phyloP scores from a whole-genome alignment of 2,888 invertebrate genomes.

The Microdon myrmicae region DNA sequence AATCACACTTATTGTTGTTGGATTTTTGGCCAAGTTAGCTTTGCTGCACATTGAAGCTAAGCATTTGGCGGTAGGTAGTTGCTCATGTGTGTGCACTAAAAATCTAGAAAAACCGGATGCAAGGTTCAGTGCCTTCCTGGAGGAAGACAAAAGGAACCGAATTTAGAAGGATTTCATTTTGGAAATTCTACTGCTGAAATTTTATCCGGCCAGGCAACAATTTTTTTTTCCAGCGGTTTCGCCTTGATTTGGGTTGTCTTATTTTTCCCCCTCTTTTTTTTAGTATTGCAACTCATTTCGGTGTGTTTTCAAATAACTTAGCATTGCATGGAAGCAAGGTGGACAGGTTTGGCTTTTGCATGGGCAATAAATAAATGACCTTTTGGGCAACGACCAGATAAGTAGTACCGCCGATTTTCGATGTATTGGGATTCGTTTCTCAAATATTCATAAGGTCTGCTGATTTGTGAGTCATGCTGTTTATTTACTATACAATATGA shows the following conservation, averaged over 20 bases:
- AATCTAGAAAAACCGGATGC: conserved; percentile 53
- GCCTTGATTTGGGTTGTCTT: conserved; percentile 9
- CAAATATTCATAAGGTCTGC: too few relatives aligned
- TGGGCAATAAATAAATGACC: conserved; percentile 42
- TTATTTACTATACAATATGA: too few relatives aligned
- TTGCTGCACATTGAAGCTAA: too few relatives aligned
- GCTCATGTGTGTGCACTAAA: conserved; percentile 21
- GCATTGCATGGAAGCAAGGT: conserved; percentile 14
- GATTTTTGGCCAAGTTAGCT: too few relatives aligned
- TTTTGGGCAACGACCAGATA: conserved; percentile 11
- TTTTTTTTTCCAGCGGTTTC: conserved; percentile 16
- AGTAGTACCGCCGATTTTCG: conserved; percentile 13
- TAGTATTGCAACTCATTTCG: too few relatives aligned
- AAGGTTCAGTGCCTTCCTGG: conserved; percentile 50
- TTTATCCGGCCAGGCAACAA: conserved; percentile 42
- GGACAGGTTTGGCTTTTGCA: conserved; percentile 3
- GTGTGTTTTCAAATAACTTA: too few relatives aligned
- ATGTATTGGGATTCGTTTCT: too few relatives aligned
- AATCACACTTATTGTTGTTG: too few relatives aligned
- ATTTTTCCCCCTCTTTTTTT: too few relatives aligned
- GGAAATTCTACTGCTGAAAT: conserved; percentile 27
- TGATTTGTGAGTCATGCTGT: too few relatives aligned
- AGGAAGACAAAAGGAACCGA: conserved; percentile 13
- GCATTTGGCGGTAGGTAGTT: too few relatives aligned
- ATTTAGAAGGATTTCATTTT: conserved; percentile 46